These are phyloP conservation scores for Ophion costatus DNA, from an alignment of 2,888 invertebrate genomes.

Conservation along the genomic window DNA sequence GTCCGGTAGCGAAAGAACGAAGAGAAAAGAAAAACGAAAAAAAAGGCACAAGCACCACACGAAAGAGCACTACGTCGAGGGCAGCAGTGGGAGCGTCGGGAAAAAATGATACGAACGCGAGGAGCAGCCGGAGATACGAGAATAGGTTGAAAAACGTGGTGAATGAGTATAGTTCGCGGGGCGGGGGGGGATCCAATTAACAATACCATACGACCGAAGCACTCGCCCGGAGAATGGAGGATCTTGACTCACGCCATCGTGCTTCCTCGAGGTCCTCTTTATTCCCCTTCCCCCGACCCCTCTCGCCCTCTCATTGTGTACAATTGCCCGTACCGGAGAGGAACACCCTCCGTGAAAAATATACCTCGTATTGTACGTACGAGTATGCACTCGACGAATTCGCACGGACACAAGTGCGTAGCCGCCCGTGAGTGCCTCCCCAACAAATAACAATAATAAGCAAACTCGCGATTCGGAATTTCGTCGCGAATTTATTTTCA, in stretches of 20 bases:
- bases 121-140: slow-evolving; percentile 3
- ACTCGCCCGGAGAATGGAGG: slow-evolving; percentile 70
- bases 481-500: too few species aligned
- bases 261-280: slow-evolving; percentile 34
- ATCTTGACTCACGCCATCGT: slow-evolving; percentile 50
- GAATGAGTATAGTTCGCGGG: slow-evolving; percentile 50
- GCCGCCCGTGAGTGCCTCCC: background rate
- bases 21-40: background rate
- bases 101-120: slow-evolving; percentile 7
- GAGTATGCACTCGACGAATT: slow-evolving; percentile 32
- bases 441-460: too few species aligned
- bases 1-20: background rate
- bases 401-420: background rate
- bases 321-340: background rate
- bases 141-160: slow-evolving; percentile 21
- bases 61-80: background rate
- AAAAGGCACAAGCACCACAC: background rate
- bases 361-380: slow-evolving; percentile 15
- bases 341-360: background rate
- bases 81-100: background rate
- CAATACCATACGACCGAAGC: slow-evolving; percentile 69
- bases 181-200: slow-evolving; percentile 72
- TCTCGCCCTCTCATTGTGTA: slow-evolving; percentile 4
- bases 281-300: slow-evolving; percentile 8
- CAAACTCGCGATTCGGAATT: too few species aligned